Conservation (phyloP, 64 coral and sea anemone species). For the Porites australiensis region DNA sequence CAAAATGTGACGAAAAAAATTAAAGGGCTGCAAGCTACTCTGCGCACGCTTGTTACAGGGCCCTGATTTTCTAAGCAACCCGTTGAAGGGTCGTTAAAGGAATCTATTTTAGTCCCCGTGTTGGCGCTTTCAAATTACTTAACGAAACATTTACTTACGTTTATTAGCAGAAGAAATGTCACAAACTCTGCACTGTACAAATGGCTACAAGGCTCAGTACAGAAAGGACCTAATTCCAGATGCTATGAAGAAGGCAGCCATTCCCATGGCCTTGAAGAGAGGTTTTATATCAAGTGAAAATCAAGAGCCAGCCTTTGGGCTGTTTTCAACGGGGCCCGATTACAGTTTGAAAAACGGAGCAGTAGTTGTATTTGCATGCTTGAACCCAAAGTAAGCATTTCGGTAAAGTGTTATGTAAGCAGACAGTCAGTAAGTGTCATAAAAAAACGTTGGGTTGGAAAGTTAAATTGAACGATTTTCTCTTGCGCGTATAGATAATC, state of each 20-base stretch:
- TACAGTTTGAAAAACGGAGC: constrained; percentile 77
- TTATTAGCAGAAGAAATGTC: constrained; percentile 65
- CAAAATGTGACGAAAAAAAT: no score
- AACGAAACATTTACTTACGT: background rate
- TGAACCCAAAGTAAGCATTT: constrained; percentile 76
- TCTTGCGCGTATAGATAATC: no score
- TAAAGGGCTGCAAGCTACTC: no score
- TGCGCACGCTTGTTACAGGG: no score
- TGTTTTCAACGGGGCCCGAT: constrained; percentile 80
- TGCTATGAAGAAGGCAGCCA: constrained; percentile 84
- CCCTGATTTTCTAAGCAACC: no score
- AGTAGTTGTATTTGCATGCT: constrained; percentile 78
- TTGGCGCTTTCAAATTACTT: no score
- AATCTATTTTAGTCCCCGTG: no score
- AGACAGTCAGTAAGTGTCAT: no score
- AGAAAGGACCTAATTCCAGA: constrained; percentile 91
- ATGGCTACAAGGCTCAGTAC: constrained; percentile 84
- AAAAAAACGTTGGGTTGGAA: no score
- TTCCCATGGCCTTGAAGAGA: constrained; percentile 91
- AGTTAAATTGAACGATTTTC: no score
- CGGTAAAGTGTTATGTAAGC: no score
- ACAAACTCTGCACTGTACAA: constrained; percentile 86
- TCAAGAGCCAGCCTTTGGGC: constrained; percentile 72
- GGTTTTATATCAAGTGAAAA: constrained; percentile 61
- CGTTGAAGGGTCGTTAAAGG: no score